A percentile compares a stretch with the other conserved stretches of the same genome.
phyloP scores from a whole-genome alignment of 1,140 invertebrate species.

The Aphelinus certus region DNA sequence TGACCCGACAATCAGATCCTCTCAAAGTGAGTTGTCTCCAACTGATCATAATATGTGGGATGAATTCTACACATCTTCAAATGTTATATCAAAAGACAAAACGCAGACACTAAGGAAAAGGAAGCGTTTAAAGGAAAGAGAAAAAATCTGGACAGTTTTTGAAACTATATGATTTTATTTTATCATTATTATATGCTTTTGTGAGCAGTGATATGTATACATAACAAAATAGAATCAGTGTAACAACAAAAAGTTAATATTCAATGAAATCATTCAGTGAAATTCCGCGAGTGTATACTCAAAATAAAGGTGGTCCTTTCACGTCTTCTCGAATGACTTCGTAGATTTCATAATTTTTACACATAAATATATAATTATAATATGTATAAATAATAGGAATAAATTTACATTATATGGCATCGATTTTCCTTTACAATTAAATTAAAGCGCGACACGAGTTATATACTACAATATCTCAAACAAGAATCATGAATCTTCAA shows the following conservation, averaged over 20 bases:
- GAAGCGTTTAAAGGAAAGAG: no score
- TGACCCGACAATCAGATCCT: no score
- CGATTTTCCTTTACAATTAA: conserved; percentile 3
- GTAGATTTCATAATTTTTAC: conserved; percentile 16
- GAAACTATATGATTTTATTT: conserved; percentile 27
- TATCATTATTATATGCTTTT: conserved; percentile 31
- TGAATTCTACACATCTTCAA: no score
- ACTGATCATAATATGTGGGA: no score
- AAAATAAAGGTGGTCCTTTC: neutral
- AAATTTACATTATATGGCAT: conserved; percentile 33
- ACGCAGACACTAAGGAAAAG: no score
- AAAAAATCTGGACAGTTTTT: neutral
- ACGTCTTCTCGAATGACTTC: conserved; percentile 6
- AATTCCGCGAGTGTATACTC: conserved; percentile 12
- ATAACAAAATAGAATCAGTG: conserved; percentile 40
- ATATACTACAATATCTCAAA: neutral
- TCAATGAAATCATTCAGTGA: conserved; percentile 14
- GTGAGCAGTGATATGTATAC: conserved; percentile 33
- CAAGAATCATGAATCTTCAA: neutral
- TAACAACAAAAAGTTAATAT: conserved; percentile 34
- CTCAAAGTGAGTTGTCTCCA: no score
- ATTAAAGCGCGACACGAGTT: conserved; percentile 8
- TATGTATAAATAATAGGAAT: conserved; percentile 20
- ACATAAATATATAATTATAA: conserved; percentile 7
- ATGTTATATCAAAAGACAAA: no score